Percentiles rank a stretch among this genome's conserved stretches.
These are phyloP conservation scores for Cheilosia impressa DNA, from an alignment of 2,888 invertebrate genomes.

Conservation along the genomic window DNA sequence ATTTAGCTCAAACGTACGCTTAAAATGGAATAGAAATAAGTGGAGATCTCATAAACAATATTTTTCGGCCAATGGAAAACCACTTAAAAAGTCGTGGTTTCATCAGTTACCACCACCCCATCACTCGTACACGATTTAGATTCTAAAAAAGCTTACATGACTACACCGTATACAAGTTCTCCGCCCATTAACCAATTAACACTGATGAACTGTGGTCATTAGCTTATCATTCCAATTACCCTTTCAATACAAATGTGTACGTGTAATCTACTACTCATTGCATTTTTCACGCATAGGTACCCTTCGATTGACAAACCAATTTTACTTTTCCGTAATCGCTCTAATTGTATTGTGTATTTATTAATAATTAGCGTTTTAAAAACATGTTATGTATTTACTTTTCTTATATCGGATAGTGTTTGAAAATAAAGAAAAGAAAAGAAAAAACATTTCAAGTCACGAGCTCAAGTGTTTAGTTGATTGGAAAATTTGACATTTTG, in stretches of 20 bases:
- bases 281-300: neutral
- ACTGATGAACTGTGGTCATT: slow-evolving; percentile 2
- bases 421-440: neutral
- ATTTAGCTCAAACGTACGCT: too few relatives aligned
- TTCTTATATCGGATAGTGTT: neutral
- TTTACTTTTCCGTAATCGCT: slow-evolving; percentile 2
- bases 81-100: too few relatives aligned
- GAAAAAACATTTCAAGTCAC: slow-evolving; percentile 12
- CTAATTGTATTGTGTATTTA: slow-evolving; percentile 3
- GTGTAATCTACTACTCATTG: slow-evolving; percentile 8
- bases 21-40: too few relatives aligned
- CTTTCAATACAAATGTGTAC: neutral
- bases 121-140: too few relatives aligned
- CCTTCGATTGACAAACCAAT: neutral
- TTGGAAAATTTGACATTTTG: slow-evolving; percentile 32
- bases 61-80: too few relatives aligned
- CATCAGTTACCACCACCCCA: too few relatives aligned
- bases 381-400: slow-evolving; percentile 9
- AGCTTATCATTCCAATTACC: neutral
- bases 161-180: neutral
- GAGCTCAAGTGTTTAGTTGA: slow-evolving; percentile 8
- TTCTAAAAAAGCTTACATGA: neutral
- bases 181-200: slow-evolving; percentile 16
- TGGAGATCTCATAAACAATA: too few relatives aligned
- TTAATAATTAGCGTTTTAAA: slow-evolving; percentile 1